Percentiles rank a stretch among this genome's conserved stretches.
Evolutionary conservation across 1,140 invertebrate species (phyloP).

Genomic region (Onthophagus taurus): DNA sequence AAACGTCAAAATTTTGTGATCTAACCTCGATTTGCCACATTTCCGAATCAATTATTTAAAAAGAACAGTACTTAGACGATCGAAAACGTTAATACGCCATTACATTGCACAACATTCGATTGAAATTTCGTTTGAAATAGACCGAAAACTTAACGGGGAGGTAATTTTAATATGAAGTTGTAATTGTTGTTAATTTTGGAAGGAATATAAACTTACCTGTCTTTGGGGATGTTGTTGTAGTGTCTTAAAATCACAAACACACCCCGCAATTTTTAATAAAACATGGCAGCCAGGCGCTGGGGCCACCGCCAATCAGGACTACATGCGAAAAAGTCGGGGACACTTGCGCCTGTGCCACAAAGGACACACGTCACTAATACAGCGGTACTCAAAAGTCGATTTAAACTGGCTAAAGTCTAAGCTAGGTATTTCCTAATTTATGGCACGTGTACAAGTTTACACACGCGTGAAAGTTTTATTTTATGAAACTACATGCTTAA

Average conservation of each 20-base stretch:
- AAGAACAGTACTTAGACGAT: slow-evolving; percentile 1
- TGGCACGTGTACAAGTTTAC: not conserved
- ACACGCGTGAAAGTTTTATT: not conserved
- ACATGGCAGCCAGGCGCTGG: slow-evolving; percentile 12
- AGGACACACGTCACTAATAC: slow-evolving; percentile 3
- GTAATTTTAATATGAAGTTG: not conserved
- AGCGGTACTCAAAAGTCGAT: too few species aligned
- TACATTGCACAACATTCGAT: slow-evolving; percentile 11
- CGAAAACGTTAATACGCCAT: slow-evolving; percentile 8
- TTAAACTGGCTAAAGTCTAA: not conserved
- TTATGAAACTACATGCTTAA: not conserved
- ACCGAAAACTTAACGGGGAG: not conserved
- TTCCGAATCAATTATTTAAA: slow-evolving; percentile 2
- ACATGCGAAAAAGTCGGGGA: not conserved
- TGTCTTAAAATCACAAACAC: slow-evolving; percentile 12
- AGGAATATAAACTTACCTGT: slow-evolving; percentile 1
- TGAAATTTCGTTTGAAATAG: slow-evolving; percentile 1
- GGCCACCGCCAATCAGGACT: slow-evolving; percentile 13
- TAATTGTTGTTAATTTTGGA: not conserved
- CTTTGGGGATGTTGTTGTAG: slow-evolving; percentile 11
- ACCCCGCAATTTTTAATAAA: slow-evolving; percentile 14
- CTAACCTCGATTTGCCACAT: not conserved
- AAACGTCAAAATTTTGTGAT: not conserved
- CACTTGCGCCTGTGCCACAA: not conserved
- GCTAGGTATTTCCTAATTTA: not conserved